phyloP scores from a whole-genome alignment of 2,113 vertebrate species.

The Myiagra hebetior region DNA sequence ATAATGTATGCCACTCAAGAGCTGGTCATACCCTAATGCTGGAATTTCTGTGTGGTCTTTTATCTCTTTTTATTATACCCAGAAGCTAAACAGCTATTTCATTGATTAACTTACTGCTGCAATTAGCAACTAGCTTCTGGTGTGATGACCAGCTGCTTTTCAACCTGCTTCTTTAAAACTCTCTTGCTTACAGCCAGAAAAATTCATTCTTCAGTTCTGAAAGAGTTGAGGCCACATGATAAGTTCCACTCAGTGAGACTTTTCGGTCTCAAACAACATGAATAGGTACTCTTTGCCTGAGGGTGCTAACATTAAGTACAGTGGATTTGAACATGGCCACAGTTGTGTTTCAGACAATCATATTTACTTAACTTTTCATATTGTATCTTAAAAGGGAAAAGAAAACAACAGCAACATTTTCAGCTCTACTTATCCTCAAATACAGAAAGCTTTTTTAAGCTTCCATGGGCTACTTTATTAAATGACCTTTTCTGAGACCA shows the following conservation, averaged over 20 bases:
- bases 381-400: background rate
- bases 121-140: constrained; percentile 57
- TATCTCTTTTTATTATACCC: constrained; percentile 46
- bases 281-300: background rate
- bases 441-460: background rate
- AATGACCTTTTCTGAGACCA: background rate
- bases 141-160: constrained; percentile 50
- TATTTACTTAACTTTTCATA: background rate
- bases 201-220: background rate
- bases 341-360: background rate
- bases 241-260: background rate
- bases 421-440: constrained; percentile 18
- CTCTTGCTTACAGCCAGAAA: background rate
- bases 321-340: background rate
- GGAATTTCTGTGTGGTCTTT: constrained; percentile 24
- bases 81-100: constrained; percentile 46
- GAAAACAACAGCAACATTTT: background rate
- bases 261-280: background rate
- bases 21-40: background rate
- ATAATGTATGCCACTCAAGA: background rate
- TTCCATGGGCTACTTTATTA: background rate
- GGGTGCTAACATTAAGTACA: background rate
- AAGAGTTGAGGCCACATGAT: background rate
- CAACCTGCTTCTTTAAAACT: constrained; percentile 37
- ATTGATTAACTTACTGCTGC: constrained; percentile 63